Evolutionary conservation across 2,888 invertebrate genomes (phyloP).

Genomic region (Nymphalis polychloros): DNA sequence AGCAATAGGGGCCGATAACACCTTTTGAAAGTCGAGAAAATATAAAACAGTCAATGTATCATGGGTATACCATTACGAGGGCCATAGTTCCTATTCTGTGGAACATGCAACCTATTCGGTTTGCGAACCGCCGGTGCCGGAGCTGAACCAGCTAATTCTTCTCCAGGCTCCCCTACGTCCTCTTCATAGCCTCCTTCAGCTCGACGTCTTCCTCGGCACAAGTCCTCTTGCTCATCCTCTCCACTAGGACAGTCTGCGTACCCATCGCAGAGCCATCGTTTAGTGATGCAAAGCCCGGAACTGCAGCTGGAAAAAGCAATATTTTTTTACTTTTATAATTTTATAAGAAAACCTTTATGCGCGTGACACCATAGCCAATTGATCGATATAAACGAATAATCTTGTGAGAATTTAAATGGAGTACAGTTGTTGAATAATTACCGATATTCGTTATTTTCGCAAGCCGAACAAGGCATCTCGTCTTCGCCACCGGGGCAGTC

Average conservation of each 20-base stretch:
- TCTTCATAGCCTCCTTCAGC: conserved; percentile 27
- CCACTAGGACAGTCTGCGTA: conserved; percentile 71
- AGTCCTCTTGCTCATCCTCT: conserved; percentile 61
- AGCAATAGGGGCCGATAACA: too few species aligned
- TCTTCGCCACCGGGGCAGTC: conserved; percentile 85
- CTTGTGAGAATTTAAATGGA: too few species aligned
- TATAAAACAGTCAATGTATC: background rate
- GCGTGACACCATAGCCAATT: background rate
- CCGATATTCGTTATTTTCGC: conserved; percentile 66
- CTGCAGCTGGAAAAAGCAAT: conserved; percentile 54
- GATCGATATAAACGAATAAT: too few species aligned
- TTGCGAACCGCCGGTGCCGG: conserved; percentile 64
- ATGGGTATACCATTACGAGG: conserved; percentile 22
- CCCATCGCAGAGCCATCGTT: conserved; percentile 75
- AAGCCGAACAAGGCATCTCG: conserved; percentile 77
- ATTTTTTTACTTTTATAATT: too few species aligned
- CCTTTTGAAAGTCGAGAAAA: too few species aligned
- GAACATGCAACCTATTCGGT: conserved; percentile 50
- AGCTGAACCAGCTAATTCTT: conserved; percentile 69
- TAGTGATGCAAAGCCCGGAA: conserved; percentile 65
- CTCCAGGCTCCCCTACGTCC: conserved; percentile 52
- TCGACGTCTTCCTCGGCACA: conserved; percentile 44
- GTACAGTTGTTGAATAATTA: conserved; percentile 35
- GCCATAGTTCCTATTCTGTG: conserved; percentile 34
- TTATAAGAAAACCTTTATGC: too few species aligned